These are phyloP conservation scores for Sterrhoptilus dennistouni DNA, from an alignment of 2,113 vertebrate genomes.

Conservation along the genomic window DNA sequence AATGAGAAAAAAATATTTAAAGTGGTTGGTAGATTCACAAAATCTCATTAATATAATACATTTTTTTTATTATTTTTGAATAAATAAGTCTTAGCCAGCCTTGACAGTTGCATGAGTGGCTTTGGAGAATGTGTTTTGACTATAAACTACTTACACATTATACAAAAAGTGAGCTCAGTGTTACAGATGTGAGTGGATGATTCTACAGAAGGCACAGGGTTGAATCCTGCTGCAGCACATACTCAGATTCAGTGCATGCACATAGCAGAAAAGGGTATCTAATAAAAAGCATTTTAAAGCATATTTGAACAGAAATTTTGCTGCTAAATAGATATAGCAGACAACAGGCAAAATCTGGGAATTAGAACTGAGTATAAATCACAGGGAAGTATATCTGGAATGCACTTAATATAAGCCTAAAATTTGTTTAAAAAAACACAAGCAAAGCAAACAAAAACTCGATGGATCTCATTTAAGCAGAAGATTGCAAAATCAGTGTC, in stretches of 20 bases:
- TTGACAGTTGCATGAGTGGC: background rate
- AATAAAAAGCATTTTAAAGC: background rate
- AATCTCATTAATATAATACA: background rate
- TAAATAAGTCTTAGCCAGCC: background rate
- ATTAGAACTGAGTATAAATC: background rate
- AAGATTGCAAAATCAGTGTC: background rate
- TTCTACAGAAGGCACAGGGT: background rate
- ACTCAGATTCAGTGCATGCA: background rate
- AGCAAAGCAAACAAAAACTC: background rate
- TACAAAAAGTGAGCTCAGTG: background rate
- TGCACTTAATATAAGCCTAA: background rate
- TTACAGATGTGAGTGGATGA: background rate
- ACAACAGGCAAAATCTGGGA: background rate
- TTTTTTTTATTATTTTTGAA: background rate
- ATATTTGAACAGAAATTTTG: background rate
- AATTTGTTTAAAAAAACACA: background rate
- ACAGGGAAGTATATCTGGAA: background rate
- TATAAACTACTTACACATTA: background rate
- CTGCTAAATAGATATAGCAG: background rate
- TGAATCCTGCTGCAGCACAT: background rate
- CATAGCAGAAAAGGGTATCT: rapidly evolving
- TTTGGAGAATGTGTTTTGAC: background rate
- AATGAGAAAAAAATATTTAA: background rate
- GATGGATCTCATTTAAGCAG: background rate
- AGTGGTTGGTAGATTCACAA: background rate